Conservation (phyloP, 2,888 invertebrate species). For the Troilus luridus region DNA sequence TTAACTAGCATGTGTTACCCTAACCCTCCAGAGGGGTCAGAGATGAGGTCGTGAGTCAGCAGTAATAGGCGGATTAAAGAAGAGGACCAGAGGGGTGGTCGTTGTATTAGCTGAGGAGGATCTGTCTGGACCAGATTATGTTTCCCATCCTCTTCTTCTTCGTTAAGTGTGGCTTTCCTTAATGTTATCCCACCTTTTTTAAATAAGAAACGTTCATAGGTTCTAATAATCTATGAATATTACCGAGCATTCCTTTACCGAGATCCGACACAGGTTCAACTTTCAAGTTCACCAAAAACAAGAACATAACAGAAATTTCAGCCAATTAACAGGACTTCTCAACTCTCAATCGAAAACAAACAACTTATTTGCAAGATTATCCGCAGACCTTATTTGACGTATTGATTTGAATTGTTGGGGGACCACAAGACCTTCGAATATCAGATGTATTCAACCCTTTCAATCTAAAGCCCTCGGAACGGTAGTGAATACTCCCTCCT, state of each 20-base stretch:
- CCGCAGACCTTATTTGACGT: no score
- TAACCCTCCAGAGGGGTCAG: neutral
- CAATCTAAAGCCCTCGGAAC: no score
- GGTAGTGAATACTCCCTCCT: no score
- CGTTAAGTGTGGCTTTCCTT: neutral
- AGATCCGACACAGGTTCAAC: no score
- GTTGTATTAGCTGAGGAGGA: neutral
- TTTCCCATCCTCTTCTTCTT: neutral
- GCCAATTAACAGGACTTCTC: no score
- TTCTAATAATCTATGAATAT: no score
- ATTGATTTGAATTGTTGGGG: no score
- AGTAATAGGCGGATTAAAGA: slow-evolving; percentile 43
- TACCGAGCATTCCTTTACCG: no score
- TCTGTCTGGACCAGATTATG: neutral
- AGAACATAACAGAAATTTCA: neutral
- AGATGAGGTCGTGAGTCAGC: slow-evolving; percentile 15
- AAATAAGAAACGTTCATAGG: neutral
- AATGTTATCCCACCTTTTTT: neutral
- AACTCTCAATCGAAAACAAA: no score
- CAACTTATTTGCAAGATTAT: no score
- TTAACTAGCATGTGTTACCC: neutral
- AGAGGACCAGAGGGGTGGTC: neutral
- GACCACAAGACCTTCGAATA: no score
- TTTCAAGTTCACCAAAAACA: neutral
- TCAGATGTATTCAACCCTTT: no score